Evolutionary conservation across 2,113 vertebrate species (phyloP).

Genomic region (Marmota flaviventris): DNA sequence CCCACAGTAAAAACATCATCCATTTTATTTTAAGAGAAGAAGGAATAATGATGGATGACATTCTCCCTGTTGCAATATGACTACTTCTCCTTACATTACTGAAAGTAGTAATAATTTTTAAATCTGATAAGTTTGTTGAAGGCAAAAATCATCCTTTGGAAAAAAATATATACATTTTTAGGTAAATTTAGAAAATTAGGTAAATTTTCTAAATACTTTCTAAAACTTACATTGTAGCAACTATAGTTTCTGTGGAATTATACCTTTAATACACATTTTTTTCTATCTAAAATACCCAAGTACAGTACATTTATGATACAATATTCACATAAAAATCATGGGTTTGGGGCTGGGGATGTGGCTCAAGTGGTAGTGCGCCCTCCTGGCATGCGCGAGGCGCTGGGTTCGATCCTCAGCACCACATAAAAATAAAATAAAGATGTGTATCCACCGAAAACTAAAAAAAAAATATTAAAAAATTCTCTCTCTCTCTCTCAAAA

Average conservation of each 20-base stretch:
- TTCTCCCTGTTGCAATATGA: constrained; percentile 20
- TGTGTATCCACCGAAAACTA: no score
- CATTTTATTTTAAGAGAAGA: not conserved
- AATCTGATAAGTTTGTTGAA: not conserved
- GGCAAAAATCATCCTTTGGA: constrained; percentile 14
- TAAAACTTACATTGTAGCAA: not conserved
- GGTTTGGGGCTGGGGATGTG: no score
- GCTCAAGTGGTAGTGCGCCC: no score
- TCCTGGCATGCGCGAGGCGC: no score
- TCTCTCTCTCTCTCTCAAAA: no score
- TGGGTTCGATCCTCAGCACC: no score
- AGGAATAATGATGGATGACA: not conserved
- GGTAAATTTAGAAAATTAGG: not conserved
- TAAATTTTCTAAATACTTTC: constrained; percentile 15
- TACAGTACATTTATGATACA: not conserved
- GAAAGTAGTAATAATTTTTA: constrained; percentile 19
- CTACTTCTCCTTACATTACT: not conserved
- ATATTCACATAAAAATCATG: not conserved
- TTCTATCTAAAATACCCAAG: not conserved
- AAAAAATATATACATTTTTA: constrained; percentile 2
- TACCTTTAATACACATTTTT: not conserved
- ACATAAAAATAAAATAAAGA: no score
- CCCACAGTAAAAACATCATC: not conserved
- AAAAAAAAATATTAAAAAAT: no score
- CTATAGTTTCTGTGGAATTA: not conserved